Conservation (phyloP, 2,113 vertebrate species). For the Columbina picui region DNA sequence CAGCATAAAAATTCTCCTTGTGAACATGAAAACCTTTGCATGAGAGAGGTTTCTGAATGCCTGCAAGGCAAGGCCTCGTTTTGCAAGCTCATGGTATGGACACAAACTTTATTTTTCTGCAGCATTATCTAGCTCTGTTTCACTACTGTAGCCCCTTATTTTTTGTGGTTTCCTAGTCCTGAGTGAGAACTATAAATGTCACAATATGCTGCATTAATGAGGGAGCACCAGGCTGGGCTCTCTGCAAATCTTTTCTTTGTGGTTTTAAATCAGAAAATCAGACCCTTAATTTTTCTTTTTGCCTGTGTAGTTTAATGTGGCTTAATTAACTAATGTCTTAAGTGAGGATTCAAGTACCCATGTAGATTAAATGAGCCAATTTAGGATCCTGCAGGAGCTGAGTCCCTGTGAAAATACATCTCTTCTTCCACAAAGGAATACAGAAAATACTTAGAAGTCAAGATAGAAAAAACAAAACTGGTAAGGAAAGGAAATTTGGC, state of each 20-base stretch:
- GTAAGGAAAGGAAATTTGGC: background rate
- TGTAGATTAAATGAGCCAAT: conserved; percentile 76
- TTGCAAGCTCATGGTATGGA: background rate
- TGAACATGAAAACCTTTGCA: background rate
- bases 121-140: background rate
- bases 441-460: conserved; percentile 9
- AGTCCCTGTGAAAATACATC: conserved; percentile 54
- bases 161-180: background rate
- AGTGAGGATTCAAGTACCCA: conserved; percentile 74
- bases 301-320: conserved; percentile 70
- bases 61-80: background rate
- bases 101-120: background rate
- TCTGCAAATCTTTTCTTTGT: conserved; percentile 45
- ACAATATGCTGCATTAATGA: conserved; percentile 54
- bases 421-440: conserved; percentile 15
- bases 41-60: background rate
- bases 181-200: conserved; percentile 21
- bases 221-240: conserved; percentile 25
- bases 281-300: conserved; percentile 73
- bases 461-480: background rate
- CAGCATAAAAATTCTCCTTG: background rate
- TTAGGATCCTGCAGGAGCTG: conserved; percentile 72
- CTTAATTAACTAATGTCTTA: conserved; percentile 81
- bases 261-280: conserved; percentile 74
- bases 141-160: background rate